Base-by-base conservation (phyloP, 1,140 invertebrate species). In the Mya arenaria region DNA sequence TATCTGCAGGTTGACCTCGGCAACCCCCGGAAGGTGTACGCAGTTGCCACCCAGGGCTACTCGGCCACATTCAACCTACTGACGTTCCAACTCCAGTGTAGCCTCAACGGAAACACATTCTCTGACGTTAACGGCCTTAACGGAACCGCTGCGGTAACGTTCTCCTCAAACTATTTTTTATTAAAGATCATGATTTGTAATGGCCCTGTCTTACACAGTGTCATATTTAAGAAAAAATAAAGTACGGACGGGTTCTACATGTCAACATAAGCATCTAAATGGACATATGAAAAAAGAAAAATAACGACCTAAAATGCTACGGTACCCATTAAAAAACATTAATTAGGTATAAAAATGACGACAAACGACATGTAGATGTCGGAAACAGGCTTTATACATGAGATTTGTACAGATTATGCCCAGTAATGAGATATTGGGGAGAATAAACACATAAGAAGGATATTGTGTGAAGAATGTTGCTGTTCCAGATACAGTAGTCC, bases 1-100 rank as follows among this genome's bases (percentile, higher is more conserved):
- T 71, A 4, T 39, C 55, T 60, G 19, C 62, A 86, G 85, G 69
- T 86, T 72, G 85, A 86, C 36, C 55, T 86, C 2, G 85, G 85
- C 0, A 74, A 73, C 17, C 34, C 41, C n/a, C 58, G 78, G 66
- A 63, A 63, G 13, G 72, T 83, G 2, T 74, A 84, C 23, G 85
- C 82, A n/a, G 82, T 86, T 5, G 73, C 82, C n/a, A 86, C 79
- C n/a, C 85, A 86, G 44, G 85, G 85, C 4, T 78, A 85, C 44
- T 74, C 84, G n/a, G 74, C 81, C 0, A 72, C 82, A 3, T 84
- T 66, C 39, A 81, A 84, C 13, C 77, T 81, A 17, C 28, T 74
- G 8, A 66, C 74, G 0, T 86, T 72, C 63, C n/a, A 71, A 6
- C 44, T 86, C 15, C 44, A 74, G 30, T 86, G 84, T 71, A 86